Conservation (phyloP, 2,888 invertebrate genomes). For the Drosophila barbarae region DNA sequence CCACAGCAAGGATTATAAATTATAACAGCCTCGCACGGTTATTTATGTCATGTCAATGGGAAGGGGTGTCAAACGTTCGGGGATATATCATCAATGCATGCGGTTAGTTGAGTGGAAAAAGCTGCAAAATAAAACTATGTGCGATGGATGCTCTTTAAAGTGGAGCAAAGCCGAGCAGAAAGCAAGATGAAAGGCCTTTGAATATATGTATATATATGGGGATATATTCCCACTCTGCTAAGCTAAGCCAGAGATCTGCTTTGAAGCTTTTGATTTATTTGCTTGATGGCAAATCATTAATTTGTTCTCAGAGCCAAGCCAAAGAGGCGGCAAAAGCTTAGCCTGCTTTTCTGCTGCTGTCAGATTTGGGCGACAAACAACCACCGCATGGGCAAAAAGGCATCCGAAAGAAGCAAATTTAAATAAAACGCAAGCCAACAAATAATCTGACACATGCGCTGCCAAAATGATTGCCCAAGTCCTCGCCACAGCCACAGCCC, state of each 20-base stretch:
- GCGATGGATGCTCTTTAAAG: conserved; percentile 7
- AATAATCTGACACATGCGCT: conserved; percentile 72
- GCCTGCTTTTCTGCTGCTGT: conserved; percentile 63
- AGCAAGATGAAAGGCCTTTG: conserved; percentile 2
- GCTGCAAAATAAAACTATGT: conserved; percentile 34
- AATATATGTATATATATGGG: neutral
- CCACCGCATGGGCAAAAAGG: conserved; percentile 22
- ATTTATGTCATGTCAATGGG: conserved; percentile 67
- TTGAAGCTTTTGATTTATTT: conserved; percentile 68
- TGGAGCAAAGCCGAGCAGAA: neutral
- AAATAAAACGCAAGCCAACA: conserved; percentile 63
- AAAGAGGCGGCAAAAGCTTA: conserved; percentile 46
- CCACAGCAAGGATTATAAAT: conserved; percentile 69
- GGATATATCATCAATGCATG: conserved; percentile 63
- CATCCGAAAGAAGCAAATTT: conserved; percentile 49
- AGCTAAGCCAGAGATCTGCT: conserved; percentile 37
- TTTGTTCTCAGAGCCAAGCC: conserved; percentile 47
- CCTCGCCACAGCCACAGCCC: neutral
- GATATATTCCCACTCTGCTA: conserved; percentile 5
- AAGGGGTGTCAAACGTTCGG: conserved; percentile 42
- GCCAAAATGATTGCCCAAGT: conserved; percentile 66
- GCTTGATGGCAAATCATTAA: conserved; percentile 64
- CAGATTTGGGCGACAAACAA: conserved; percentile 62
- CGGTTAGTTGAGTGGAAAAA: conserved; percentile 71
- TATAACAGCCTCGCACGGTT: conserved; percentile 65